phyloP scores from a whole-genome alignment of 1,140 invertebrate species.

The Watersipora subatra region DNA sequence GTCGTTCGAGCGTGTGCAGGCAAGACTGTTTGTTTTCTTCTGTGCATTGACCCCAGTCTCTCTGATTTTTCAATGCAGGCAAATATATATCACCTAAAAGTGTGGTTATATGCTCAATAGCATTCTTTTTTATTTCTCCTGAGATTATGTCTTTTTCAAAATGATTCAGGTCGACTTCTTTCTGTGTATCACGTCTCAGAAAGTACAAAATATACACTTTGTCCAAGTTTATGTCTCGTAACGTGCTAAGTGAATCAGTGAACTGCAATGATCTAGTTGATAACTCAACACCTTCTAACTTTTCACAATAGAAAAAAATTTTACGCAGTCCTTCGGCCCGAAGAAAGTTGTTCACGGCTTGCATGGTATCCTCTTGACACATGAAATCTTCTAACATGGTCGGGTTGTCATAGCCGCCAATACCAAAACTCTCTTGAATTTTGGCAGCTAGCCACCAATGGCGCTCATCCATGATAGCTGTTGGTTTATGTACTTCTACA shows the following conservation, averaged over 20 bases:
- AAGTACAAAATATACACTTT: conserved; percentile 33
- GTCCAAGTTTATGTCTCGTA: conserved; percentile 32
- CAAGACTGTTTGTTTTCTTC: conserved; percentile 23
- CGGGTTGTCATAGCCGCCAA: conserved; percentile 33
- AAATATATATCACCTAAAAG: conserved; percentile 34
- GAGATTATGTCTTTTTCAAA: conserved; percentile 36
- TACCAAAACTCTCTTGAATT: conserved; percentile 36
- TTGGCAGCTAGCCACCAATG: conserved; percentile 40
- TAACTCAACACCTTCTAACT: conserved; percentile 19
- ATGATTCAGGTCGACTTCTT: conserved; percentile 28
- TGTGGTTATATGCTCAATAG: conserved; percentile 29
- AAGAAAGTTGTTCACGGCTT: conserved; percentile 33
- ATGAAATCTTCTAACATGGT: conserved; percentile 37
- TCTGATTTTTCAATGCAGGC: conserved; percentile 29
- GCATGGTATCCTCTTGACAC: conserved; percentile 26
- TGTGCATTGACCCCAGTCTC: conserved; percentile 35
- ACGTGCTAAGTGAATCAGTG: conserved; percentile 28
- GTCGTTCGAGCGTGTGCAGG: conserved; percentile 32
- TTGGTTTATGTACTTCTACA: neutral
- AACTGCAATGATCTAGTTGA: conserved; percentile 26
- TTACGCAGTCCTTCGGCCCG: conserved; percentile 32
- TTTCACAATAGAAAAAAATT: conserved; percentile 34
- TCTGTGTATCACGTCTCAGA: conserved; percentile 26
- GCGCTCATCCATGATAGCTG: conserved; percentile 33
- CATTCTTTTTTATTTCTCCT: conserved; percentile 36